A percentile compares a stretch with the other conserved stretches of the same genome.
Evolutionary conservation across 2,888 invertebrate species (phyloP).

Genomic region (Pollenia griseotomentosa): DNA sequence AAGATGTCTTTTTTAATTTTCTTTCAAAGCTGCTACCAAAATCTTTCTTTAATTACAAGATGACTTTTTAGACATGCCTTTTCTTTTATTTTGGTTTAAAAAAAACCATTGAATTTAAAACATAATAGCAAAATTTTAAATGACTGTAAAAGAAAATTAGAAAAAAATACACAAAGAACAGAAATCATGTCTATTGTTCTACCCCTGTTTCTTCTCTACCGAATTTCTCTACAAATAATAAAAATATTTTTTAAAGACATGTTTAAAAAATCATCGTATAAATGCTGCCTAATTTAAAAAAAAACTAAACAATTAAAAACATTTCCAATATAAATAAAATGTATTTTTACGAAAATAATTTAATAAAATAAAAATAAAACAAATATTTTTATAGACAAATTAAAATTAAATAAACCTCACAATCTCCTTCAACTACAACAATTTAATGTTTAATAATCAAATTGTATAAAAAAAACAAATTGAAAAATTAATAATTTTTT

Average conservation of each 20-base stretch:
- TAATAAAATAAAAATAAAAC: slow-evolving; percentile 60
- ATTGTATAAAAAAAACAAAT: slow-evolving; percentile 16
- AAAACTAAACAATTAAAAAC: not conserved
- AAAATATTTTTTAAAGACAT: slow-evolving; percentile 32
- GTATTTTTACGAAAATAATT: slow-evolving; percentile 73
- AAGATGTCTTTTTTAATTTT: no score
- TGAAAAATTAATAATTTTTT: slow-evolving; percentile 39
- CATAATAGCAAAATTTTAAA: no score
- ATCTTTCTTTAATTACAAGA: no score
- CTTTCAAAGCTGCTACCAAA: no score
- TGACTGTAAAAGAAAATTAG: no score
- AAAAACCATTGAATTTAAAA: no score
- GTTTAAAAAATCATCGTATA: not conserved
- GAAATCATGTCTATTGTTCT: no score
- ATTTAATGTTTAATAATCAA: slow-evolving; percentile 69
- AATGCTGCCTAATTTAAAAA: not conserved
- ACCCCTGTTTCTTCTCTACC: no score
- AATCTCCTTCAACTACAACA: slow-evolving; percentile 62
- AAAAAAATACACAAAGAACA: no score
- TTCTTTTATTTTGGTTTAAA: no score
- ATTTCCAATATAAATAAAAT: slow-evolving; percentile 62
- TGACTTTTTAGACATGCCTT: no score
- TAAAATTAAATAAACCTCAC: slow-evolving; percentile 54
- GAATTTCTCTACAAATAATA: slow-evolving; percentile 18
- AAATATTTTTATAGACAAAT: slow-evolving; percentile 71